phyloP scores from a whole-genome alignment of 2,797 vertebrate genomes.

The Psittacula derbiana region DNA sequence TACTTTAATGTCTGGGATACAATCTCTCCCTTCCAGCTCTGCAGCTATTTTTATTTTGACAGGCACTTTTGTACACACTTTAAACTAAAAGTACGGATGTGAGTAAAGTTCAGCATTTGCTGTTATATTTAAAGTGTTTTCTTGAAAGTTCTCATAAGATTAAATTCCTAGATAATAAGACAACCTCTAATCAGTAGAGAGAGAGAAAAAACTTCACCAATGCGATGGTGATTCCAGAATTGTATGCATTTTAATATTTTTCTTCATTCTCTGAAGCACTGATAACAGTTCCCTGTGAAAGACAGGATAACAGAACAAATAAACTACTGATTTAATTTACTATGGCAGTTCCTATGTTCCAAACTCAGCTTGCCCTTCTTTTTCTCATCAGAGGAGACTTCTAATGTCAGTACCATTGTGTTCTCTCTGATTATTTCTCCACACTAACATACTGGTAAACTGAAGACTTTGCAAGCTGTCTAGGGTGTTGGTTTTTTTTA shows the following conservation, averaged over 20 bases:
- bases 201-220: neutral
- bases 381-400: neutral
- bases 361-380: neutral
- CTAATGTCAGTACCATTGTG: neutral
- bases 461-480: neutral
- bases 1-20: neutral
- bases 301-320: neutral
- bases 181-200: neutral
- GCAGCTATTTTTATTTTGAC: neutral
- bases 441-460: neutral
- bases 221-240: neutral
- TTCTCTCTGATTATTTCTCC: conserved; percentile 1
- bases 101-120: neutral
- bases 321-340: conserved; percentile 11
- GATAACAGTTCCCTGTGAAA: neutral
- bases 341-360: neutral
- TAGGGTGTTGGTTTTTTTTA: neutral
- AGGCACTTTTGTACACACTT: neutral
- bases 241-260: neutral
- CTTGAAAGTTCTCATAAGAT: neutral
- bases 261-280: neutral
- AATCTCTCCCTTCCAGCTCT: neutral
- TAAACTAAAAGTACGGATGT: neutral
- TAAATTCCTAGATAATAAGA: neutral
- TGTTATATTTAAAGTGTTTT: neutral